Evolutionary conservation across 2,113 vertebrate genomes (phyloP), one percentile per base, ranked within the genome.

Genomic region (Leucoraja erinaceus): DNA sequence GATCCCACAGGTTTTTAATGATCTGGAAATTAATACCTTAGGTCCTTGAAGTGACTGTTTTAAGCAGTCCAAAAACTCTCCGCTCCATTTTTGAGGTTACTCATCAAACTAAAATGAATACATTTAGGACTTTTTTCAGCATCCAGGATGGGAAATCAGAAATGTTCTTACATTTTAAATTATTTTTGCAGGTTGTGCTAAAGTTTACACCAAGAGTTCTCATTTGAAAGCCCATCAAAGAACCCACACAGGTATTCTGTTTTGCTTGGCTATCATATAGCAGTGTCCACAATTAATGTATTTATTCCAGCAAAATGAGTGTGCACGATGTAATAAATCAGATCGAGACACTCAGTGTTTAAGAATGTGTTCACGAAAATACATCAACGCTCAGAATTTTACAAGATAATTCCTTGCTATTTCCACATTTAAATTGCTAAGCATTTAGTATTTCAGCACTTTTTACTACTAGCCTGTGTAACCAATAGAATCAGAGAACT

Each of bases 151-250:
- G 20, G 22, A 72, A 28, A 28, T 38, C 90, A 14, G 68, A 72
- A 72, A 91, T 54, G 9, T 10, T 47, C 68, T 14, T 18, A 68
- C 11, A 18, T 38, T 90, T 33, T 3, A 72, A 91, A 72, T 70
- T 94, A 12, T 28, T 93, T 93, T 91, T 59, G 25, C 96, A 98
- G 98, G 97, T 84, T 98, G 98, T 95, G 94, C 95, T 4, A 98
- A 98, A 94, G 98, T 98, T 96, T 98, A 98, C 95, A 98, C 98
- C 95, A 98, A 98, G 96, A 98, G 98, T 94, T 98, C 98, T 54
- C 98, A 98, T 93, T 96, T 98, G 95, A 98, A 98, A 95, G 98
- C 98, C 0, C 98, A 98, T 93, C 98, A 98, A 94, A 96, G 98
- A 94, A 98, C 98, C 84, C 98, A 98, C 95, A 98, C 98, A 94